Conservation (phyloP, 2,888 invertebrate genomes). For the Bombylius discolor region DNA sequence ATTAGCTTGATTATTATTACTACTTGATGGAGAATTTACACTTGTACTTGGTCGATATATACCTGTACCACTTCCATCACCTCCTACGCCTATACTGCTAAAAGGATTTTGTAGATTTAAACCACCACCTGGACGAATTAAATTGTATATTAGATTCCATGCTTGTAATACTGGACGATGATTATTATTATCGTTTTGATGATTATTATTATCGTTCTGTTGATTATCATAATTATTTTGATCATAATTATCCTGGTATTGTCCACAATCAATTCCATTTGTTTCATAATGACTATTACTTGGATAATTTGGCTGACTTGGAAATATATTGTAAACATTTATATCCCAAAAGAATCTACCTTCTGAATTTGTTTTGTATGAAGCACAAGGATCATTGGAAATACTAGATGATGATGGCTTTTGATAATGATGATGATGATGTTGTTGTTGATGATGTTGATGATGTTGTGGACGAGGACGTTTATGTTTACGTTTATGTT, state of each 20-base stretch:
- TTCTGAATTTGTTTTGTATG: background rate
- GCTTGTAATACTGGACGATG: background rate
- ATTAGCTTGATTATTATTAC: background rate
- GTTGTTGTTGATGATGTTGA: too few relatives aligned
- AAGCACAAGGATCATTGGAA: background rate
- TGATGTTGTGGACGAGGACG: too few relatives aligned
- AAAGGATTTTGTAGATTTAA: background rate
- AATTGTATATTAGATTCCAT: background rate
- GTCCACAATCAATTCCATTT: background rate
- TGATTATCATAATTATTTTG: background rate
- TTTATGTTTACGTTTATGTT: background rate
- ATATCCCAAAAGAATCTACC: background rate
- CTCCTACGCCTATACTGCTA: background rate
- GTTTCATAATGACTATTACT: background rate
- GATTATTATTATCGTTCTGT: background rate
- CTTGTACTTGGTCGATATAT: background rate
- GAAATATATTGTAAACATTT: background rate
- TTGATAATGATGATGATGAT: background rate
- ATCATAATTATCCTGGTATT: background rate
- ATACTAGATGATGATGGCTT: background rate
- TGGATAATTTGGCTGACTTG: background rate
- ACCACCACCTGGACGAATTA: background rate
- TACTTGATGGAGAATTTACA: background rate
- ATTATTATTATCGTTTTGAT: background rate
- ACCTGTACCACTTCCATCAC: conserved; percentile 1